These are phyloP conservation scores for Styela clava DNA, from an alignment of 23 tunicate species.

Conservation along the genomic window DNA sequence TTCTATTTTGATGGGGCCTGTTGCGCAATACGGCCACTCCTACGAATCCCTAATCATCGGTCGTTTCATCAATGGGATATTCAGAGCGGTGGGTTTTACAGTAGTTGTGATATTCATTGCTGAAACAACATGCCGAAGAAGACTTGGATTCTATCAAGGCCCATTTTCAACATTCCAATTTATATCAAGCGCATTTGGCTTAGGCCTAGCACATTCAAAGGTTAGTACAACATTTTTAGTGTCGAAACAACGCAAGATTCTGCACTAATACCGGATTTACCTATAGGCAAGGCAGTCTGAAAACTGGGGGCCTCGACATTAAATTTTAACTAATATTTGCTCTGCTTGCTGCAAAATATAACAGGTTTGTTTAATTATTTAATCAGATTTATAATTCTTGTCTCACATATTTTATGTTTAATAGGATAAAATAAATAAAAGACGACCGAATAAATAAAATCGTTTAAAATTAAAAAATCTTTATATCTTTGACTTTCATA, in stretches of 20 bases:
- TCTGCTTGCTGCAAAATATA: no score
- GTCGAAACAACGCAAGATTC: background rate
- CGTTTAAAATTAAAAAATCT: no score
- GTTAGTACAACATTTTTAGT: background rate
- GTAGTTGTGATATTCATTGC: conserved; percentile 1
- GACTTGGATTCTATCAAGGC: conserved; percentile 14
- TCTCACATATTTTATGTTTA: no score
- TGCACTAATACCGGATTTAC: no score
- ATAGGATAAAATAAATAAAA: no score
- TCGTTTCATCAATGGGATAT: conserved; percentile 10
- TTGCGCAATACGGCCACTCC: conserved; percentile 15
- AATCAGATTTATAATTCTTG: no score
- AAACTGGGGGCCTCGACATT: no score
- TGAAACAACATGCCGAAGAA: conserved; percentile 18
- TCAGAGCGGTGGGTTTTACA: conserved; percentile 4
- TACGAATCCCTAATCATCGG: conserved; percentile 24
- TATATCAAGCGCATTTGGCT: conserved; percentile 11
- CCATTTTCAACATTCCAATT: background rate
- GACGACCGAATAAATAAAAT: no score
- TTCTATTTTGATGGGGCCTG: conserved; percentile 11
- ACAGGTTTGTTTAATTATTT: no score
- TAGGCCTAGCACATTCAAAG: conserved; percentile 5
- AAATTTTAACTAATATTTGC: no score
- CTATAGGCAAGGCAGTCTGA: no score
- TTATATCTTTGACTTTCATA: no score